phyloP scores from a whole-genome alignment of 2,113 vertebrate genomes.

The Phoxinus phoxinus region DNA sequence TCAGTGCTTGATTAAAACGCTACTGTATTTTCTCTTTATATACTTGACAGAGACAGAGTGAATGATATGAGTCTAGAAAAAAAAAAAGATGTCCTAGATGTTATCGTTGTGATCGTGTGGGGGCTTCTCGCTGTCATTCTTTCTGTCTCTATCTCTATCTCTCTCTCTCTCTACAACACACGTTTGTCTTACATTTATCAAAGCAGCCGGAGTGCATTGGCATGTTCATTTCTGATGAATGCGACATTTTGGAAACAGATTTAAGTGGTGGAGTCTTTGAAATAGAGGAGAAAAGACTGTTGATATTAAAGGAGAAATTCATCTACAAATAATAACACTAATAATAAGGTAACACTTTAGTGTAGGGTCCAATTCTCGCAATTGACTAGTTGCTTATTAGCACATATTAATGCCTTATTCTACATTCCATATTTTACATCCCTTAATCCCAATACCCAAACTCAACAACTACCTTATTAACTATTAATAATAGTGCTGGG shows the following conservation, averaged over 20 bases:
- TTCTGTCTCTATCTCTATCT: neutral
- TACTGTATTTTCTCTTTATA: constrained; percentile 32
- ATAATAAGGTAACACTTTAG: too few species aligned
- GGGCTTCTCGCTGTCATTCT: neutral
- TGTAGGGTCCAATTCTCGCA: too few species aligned
- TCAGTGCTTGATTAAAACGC: constrained; percentile 8
- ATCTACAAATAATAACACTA: neutral
- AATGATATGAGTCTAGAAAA: constrained; percentile 18
- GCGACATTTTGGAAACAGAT: neutral
- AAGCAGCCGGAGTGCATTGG: neutral
- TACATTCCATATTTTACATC: too few species aligned
- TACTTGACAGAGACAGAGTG: constrained; percentile 18
- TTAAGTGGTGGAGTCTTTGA: neutral
- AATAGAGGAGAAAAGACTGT: neutral
- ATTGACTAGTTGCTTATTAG: too few species aligned
- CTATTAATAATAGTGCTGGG: too few species aligned
- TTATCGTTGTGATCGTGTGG: constrained; percentile 3
- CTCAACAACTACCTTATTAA: too few species aligned
- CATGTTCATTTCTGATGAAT: constrained; percentile 16
- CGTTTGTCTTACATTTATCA: constrained; percentile 15
- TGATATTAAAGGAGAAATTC: neutral
- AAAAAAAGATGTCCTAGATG: neutral
- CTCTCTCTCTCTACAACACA: neutral
- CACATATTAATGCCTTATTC: too few species aligned
- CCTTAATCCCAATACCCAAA: too few species aligned